Conservation (phyloP, 2,113 vertebrate genomes). For the Nyctereutes procyonoides region DNA sequence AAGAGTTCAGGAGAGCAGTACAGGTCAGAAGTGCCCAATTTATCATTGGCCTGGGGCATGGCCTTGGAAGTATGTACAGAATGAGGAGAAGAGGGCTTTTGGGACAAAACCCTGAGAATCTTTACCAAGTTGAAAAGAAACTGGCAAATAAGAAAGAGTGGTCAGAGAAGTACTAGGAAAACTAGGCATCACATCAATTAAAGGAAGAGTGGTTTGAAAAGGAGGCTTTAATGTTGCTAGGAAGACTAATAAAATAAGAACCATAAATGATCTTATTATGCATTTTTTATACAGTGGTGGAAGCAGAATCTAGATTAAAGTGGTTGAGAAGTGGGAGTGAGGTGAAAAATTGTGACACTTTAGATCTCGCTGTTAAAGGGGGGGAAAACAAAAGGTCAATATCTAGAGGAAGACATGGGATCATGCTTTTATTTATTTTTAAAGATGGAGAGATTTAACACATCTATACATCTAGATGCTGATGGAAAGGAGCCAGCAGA, state of each 20-base stretch:
- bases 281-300: neutral
- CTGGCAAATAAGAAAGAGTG: neutral
- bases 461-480: neutral
- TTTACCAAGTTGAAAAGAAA: neutral
- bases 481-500: neutral
- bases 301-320: neutral
- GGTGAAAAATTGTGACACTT: neutral
- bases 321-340: neutral
- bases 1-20: neutral
- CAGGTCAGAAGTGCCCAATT: neutral
- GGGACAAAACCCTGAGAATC: neutral
- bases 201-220: conserved; percentile 41
- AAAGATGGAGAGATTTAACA: conserved; percentile 16
- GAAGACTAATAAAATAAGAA: conserved; percentile 25
- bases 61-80: neutral
- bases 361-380: neutral
- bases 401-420: neutral
- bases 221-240: neutral
- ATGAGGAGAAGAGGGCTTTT: neutral
- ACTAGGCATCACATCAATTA: neutral
- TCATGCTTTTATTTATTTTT: neutral
- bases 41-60: neutral
- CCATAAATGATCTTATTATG: neutral
- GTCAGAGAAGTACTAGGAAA: neutral
- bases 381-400: neutral